Percentiles rank a stretch among this genome's conserved stretches.
These are phyloP conservation scores for Chauna torquata DNA, from an alignment of 2,113 vertebrate genomes.

Conservation along the genomic window DNA sequence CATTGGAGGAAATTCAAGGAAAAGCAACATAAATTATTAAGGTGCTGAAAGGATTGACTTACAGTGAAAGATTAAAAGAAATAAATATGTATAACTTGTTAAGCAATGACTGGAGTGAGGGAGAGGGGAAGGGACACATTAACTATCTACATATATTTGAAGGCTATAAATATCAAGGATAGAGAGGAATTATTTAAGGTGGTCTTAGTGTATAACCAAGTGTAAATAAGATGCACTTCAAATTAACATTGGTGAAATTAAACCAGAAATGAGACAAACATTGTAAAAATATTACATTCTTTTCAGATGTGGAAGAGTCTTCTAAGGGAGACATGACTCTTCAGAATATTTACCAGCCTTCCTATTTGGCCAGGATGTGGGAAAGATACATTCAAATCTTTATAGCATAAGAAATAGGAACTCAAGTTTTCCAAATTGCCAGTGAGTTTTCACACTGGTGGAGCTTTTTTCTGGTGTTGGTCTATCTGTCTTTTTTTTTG, in stretches of 20 bases:
- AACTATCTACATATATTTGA: conserved; percentile 25
- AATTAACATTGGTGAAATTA: background rate
- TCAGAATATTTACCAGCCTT: background rate
- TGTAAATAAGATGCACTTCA: background rate
- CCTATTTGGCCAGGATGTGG: background rate
- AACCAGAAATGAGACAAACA: background rate
- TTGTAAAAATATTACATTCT: background rate
- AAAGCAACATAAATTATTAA: conserved; percentile 72
- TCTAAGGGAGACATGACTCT: background rate
- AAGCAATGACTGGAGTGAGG: conserved; percentile 20
- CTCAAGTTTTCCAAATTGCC: background rate
- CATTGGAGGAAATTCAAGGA: conserved; percentile 49
- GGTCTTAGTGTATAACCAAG: background rate
- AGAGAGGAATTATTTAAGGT: conserved; percentile 38
- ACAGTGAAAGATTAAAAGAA: conserved; percentile 65
- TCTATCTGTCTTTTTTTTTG: background rate
- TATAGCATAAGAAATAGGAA: background rate
- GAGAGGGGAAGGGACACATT: background rate
- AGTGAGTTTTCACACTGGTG: background rate
- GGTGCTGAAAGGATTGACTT: conserved; percentile 51
- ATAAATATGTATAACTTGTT: conserved; percentile 69
- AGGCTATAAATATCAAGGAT: conserved; percentile 9
- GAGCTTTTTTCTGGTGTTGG: background rate
- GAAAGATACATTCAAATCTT: background rate
- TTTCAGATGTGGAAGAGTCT: background rate